phyloP scores from a whole-genome alignment of 2,113 vertebrate genomes.

The Pseudopipra pipra region DNA sequence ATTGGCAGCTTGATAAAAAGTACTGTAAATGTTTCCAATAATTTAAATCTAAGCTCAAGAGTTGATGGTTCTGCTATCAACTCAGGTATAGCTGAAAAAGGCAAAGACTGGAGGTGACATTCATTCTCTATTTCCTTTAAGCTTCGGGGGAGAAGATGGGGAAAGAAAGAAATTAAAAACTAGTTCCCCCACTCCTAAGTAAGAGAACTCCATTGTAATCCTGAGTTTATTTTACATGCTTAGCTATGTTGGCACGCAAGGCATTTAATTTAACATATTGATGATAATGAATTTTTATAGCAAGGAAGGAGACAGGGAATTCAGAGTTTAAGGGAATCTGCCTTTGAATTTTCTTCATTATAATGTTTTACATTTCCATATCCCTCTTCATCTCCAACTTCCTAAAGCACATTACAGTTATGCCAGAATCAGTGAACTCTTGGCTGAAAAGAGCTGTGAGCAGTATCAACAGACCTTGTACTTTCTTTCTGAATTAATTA shows the following conservation, averaged over 20 bases:
- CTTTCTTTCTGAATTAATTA: background rate
- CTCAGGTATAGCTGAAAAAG: background rate
- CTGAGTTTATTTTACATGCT: background rate
- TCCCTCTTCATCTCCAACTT: background rate
- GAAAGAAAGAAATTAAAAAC: background rate
- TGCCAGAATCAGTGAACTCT: background rate
- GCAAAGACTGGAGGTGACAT: background rate
- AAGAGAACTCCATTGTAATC: background rate
- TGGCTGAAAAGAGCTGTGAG: background rate
- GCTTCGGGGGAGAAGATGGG: rapidly evolving
- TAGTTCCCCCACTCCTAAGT: background rate
- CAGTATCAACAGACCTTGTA: background rate
- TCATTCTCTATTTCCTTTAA: background rate
- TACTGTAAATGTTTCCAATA: background rate
- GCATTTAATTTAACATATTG: background rate
- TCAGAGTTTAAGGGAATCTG: background rate
- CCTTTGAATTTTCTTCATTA: background rate
- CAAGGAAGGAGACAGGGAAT: background rate
- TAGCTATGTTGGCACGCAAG: background rate
- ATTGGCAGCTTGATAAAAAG: background rate
- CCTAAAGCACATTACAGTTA: background rate
- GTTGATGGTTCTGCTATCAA: background rate
- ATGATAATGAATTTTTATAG: background rate
- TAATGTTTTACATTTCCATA: background rate
- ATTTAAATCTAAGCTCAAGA: background rate